Evolutionary conservation across 1,140 invertebrate species (phyloP).

Genomic region (Dufourea novaeangliae): DNA sequence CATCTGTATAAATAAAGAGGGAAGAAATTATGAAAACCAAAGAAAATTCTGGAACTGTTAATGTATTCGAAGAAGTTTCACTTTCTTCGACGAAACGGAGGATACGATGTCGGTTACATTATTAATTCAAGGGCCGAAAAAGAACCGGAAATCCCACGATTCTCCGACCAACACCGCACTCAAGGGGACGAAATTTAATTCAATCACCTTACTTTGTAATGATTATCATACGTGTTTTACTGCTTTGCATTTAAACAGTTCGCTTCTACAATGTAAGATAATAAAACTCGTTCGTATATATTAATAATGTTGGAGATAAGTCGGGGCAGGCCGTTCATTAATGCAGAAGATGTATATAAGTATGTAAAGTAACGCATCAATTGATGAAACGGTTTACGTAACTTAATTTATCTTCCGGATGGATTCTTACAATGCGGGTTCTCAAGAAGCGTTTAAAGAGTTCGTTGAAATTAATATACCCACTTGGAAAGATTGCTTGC

Average conservation of each 20-base stretch:
- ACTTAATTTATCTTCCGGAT: constrained; percentile 29
- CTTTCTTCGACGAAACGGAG: background rate
- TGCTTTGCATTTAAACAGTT: constrained; percentile 41
- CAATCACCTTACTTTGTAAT: constrained; percentile 31
- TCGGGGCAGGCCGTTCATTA: constrained; percentile 5
- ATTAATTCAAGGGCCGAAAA: constrained; percentile 31
- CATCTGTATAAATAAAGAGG: background rate
- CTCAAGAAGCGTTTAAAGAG: constrained; percentile 8
- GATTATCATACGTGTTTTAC: constrained; percentile 25
- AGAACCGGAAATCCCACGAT: constrained; percentile 44
- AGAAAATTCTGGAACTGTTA: background rate
- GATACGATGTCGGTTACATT: background rate
- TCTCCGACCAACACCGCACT: constrained; percentile 7
- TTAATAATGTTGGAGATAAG: constrained; percentile 32
- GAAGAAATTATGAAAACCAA: background rate
- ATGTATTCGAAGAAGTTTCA: background rate
- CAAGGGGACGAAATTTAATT: constrained; percentile 40
- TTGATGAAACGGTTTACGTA: constrained; percentile 33
- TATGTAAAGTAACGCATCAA: constrained; percentile 35
- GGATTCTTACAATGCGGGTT: constrained; percentile 12
- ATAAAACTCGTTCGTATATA: constrained; percentile 25
- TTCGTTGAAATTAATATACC: constrained; percentile 1
- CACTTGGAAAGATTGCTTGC: background rate
- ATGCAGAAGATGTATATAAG: constrained; percentile 24
- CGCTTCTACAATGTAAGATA: constrained; percentile 1